Base-by-base conservation (phyloP, 2,797 vertebrate genomes). In the Channa striata region DNA sequence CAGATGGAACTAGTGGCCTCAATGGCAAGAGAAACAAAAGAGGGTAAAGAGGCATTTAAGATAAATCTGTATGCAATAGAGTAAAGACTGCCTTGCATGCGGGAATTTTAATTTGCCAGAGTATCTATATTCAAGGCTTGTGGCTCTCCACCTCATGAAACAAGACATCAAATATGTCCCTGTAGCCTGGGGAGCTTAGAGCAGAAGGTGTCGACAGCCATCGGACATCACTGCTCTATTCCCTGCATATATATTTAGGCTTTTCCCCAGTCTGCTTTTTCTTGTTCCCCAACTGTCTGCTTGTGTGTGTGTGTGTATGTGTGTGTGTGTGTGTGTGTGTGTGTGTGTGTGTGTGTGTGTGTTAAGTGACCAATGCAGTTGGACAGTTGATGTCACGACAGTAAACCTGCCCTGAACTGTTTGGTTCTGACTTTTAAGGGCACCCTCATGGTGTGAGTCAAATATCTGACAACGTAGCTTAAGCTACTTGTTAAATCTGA, bases 131-230 rank as follows among this genome's bases (percentile, higher is more conserved):
- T 80, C 81, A 74, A 58, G 47, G 61, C 77, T 47, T 5, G 54
- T 66, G 68, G 64, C 68, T 57, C 81, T 75, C 37, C 47, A 69
- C 63, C 66, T 77, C 43, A 48, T 75, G 78, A 76, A 90, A 87
- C 87, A 92, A 89, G 85, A 87, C 80, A 81, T 88, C 83, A 82
- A 79, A 86, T 79, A 63, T 74, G 61, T 84, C 74, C 63, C 71
- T 49, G 73, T 68, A 79, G 84, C 68, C 54, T 4, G 16, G 74
- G 75, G 78, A 86, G 77, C 73, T 77, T 3, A 17, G 74, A 81
- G 83, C 78, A 30, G 78, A 69, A 80, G 74, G 78, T 83, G 82
- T 72, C 51, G 72, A 77, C 80, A 68, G 72, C 66, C 46, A 10
- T 70, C 72, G 83, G 87, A 90, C 77, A 76, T 85, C 75, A 42